Evolutionary conservation across 2,113 vertebrate species (phyloP), one percentile per base, ranked within the genome.

Genomic region (Eulemur rufifrons): DNA sequence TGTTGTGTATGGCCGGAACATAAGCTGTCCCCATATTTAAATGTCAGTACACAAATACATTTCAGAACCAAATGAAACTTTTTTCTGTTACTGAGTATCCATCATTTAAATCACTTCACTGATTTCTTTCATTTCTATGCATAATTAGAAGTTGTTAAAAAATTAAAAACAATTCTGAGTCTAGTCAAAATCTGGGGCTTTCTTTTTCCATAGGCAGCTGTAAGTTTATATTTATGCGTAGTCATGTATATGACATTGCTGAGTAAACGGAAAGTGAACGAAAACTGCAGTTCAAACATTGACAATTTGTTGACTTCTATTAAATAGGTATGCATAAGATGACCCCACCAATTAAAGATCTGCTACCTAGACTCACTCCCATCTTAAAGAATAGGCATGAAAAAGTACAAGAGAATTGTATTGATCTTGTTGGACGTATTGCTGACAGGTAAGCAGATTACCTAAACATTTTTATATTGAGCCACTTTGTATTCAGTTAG

Each of bases 361-460:
- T 99, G 92, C 99, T 99, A 89, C 99, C 99, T 89, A 99, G 99
- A 37, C 98, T 99, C 89, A 99, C 99, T 0, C 99, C 99, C 89
- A 99, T 99, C 98, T 98, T 99, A 98, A 99, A 99, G 98, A 99
- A 99, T 98, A 99, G 99, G 91, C 99, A 99, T 34, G 99, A 99
- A 98, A 99, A 99, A 97, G 99, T 99, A 89, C 99, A 99, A 97
- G 99, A 99, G 96, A 99, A 99, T 80, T 99, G 99, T 85, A 99
- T 99, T 93, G 99, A 99, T 98, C 99, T 99, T 82, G 99, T 99
- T 98, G 99, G 99, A 77, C 99, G 99, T 78, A 99, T 99, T 95
- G 99, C 99, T 42, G 99, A 99, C 98, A 98, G 99, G 99, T 99
- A 86, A 95, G 98, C 54, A 91, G 73, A 73, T 96, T 27, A 50